Conservation (phyloP, 30 jellyfish, hydroid and myxozoan genomes). For the Cassiopea xamachana region DNA sequence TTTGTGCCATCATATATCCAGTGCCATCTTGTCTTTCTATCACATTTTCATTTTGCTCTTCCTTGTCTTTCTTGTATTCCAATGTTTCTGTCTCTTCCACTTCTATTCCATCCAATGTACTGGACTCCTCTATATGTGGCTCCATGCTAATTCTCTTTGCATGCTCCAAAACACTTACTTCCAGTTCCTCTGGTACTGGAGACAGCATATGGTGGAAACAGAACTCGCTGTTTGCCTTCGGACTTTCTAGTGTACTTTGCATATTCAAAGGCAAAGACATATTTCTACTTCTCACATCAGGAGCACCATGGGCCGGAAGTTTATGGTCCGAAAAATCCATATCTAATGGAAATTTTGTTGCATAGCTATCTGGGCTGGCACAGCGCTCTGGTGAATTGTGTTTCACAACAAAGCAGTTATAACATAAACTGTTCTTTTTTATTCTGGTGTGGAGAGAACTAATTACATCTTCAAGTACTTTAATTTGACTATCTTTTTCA, state of each 20-base stretch:
- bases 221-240: conserved; percentile 41
- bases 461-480: conserved; percentile 48
- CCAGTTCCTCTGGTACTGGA: conserved; percentile 77
- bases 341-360: conserved; percentile 63
- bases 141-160: conserved; percentile 42
- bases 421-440: conserved; percentile 54
- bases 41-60: background rate
- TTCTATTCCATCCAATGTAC: conserved; percentile 10
- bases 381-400: conserved; percentile 46
- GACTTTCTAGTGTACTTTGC: conserved; percentile 49
- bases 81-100: background rate
- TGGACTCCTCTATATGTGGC: conserved; percentile 18
- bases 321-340: conserved; percentile 43
- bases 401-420: conserved; percentile 51
- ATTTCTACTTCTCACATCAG: conserved; percentile 20
- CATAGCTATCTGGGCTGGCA: conserved; percentile 26
- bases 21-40: background rate
- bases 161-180: conserved; percentile 51
- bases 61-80: background rate
- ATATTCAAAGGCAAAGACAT: conserved; percentile 57
- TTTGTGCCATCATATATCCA: no score
- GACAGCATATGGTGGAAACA: conserved; percentile 72
- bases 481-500: conserved; percentile 60
- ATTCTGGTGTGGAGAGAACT: conserved; percentile 38
- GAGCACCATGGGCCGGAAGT: conserved; percentile 22